Conservation (phyloP, 2,113 vertebrate species). For the Seriola quinqueradiata region DNA sequence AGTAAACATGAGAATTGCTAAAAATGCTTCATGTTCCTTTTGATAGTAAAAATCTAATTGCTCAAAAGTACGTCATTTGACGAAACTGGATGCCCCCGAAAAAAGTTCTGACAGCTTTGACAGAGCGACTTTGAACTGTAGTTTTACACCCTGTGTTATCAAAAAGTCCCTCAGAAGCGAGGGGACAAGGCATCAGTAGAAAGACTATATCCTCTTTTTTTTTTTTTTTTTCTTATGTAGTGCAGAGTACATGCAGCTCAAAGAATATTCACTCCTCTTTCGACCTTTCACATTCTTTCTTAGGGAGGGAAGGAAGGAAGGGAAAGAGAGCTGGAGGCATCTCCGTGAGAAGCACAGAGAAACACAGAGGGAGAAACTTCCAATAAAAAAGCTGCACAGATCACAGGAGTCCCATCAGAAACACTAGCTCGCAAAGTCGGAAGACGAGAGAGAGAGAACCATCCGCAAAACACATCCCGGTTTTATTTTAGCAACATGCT, state of each 20-base stretch:
- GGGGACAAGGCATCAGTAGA: slow-evolving; percentile 40
- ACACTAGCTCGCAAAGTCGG: slow-evolving; percentile 36
- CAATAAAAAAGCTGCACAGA: slow-evolving; percentile 61
- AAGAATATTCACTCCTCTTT: slow-evolving; percentile 41
- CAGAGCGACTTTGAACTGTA: slow-evolving; percentile 6
- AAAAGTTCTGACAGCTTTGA: slow-evolving; percentile 12
- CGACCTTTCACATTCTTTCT: slow-evolving; percentile 50
- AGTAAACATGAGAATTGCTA: background rate
- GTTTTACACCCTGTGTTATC: background rate
- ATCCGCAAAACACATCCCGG: slow-evolving; percentile 44
- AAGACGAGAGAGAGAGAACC: slow-evolving; percentile 50
- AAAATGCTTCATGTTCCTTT: background rate
- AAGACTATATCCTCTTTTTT: slow-evolving; percentile 1
- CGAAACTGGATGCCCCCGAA: background rate
- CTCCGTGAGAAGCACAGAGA: slow-evolving; percentile 16
- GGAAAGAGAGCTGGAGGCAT: slow-evolving; percentile 46
- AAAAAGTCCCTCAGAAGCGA: slow-evolving; percentile 38
- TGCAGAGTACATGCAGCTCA: slow-evolving; percentile 27
- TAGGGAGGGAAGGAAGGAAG: slow-evolving; percentile 8
- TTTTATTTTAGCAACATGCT: slow-evolving; percentile 56
- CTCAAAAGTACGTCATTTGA: background rate
- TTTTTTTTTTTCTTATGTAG: slow-evolving; percentile 38
- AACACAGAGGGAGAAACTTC: slow-evolving; percentile 43
- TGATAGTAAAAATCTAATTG: background rate
- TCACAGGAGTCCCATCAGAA: slow-evolving; percentile 60